Evolutionary conservation across 1,140 invertebrate species (phyloP).

Genomic region (Drosophila seguyi): DNA sequence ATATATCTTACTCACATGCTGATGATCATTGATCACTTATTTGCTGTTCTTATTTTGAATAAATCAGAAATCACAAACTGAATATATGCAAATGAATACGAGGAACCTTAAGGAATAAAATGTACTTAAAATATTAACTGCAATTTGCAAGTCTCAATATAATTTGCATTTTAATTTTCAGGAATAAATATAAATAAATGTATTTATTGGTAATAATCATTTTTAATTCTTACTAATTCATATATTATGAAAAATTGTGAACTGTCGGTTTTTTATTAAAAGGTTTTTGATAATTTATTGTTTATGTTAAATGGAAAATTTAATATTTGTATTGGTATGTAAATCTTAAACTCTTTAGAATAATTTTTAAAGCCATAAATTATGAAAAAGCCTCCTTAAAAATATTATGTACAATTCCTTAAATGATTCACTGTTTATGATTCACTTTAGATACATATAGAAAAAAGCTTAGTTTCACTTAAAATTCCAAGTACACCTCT

Average conservation of each 20-base stretch:
- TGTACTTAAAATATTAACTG: slow-evolving; percentile 21
- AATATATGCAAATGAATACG: slow-evolving; percentile 9
- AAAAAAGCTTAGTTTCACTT: background rate
- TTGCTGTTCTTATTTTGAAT: slow-evolving; percentile 7
- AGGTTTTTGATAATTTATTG: background rate
- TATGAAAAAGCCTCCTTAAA: background rate
- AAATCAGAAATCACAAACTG: background rate
- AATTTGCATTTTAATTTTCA: slow-evolving; percentile 28
- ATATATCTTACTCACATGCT: background rate
- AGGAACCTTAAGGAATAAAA: slow-evolving; percentile 37
- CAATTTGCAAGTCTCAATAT: slow-evolving; percentile 27
- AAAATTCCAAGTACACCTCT: background rate
- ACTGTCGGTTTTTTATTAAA: background rate
- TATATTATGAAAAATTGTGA: background rate
- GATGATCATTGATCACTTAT: slow-evolving; percentile 9
- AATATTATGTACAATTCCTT: background rate
- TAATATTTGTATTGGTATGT: background rate
- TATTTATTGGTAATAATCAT: slow-evolving; percentile 2
- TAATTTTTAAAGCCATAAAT: background rate
- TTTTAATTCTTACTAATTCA: slow-evolving; percentile 8
- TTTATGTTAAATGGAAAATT: background rate
- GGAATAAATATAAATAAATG: slow-evolving; percentile 12
- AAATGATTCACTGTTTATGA: slow-evolving; percentile 4
- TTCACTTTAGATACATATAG: background rate
- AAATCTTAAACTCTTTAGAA: background rate